Evolutionary conservation across 1,140 invertebrate species (phyloP), one percentile per base, ranked within the genome.

Genomic region (Notospermus geniculatus): DNA sequence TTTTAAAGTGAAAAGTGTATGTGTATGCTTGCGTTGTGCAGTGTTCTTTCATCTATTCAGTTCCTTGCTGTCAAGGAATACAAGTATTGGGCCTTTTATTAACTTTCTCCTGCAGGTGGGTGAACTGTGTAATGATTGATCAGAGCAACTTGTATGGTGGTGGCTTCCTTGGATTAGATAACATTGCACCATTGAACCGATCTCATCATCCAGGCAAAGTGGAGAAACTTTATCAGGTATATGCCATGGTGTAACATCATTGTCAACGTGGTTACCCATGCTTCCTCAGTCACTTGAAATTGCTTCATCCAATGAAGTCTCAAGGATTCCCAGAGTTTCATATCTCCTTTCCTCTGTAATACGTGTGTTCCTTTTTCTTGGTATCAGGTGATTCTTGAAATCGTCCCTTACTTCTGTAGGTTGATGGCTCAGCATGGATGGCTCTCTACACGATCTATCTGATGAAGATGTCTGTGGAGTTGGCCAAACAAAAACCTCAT

Each of bases 361-460:
- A n/a, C n/a, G n/a, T n/a, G n/a, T n/a, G n/a, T n/a, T n/a, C n/a
- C n/a, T n/a, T n/a, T n/a, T n/a, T n/a, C n/a, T n/a, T n/a, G n/a
- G n/a, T n/a, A n/a, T n/a, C n/a, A n/a, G n/a, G n/a, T n/a, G n/a
- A 1, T 11, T 45, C 22, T 32, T 15, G 22, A 17, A 17, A 7
- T 52, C 4, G 17, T 11, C 23, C 5, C 54, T 27, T 1, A 46
- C 41, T 28, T 52, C 25, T 54, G 0, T 64, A 81, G 74, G 80
- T 80, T 0, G 81, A 83, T 70, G 81, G 79, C 23, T 80, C 80
- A 2, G 80, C 79, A 0, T 83, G 81, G 81, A 80, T 82, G 79
- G 80, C 78, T 7, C 80, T 82, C 63, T 82, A 78, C 70, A 76
- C 76, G 65, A 62, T 72, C 7, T 71, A 73, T 30, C 82, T 83